Evolutionary conservation across 2,797 vertebrate genomes (phyloP), one percentile per base, ranked within the genome.

Genomic region (Pseudochirops corinnae): DNA sequence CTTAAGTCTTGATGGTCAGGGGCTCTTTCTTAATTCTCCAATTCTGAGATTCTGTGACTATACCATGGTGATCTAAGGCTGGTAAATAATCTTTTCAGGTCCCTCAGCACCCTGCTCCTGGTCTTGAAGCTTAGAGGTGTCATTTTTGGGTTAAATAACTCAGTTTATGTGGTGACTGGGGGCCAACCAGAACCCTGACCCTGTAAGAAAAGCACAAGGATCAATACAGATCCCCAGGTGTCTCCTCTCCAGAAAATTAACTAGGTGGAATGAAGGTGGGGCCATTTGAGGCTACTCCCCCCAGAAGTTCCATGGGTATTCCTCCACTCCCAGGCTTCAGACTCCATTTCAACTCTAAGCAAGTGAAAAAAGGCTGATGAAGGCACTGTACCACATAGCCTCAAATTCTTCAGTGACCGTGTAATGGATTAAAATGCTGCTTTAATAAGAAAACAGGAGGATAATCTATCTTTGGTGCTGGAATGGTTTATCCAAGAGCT

Each of bases 401-500:
- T 26, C 39, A 50, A 87, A 87, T 87, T 87, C 74, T 87, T 87
- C 18, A 24, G 74, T 50, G 74, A 87, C 74, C 9, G 0, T 87
- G 74, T 87, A 87, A 87, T 87, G 74, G 74, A 87, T 87, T 87
- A 50, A 87, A 87, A 87, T 87, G 39, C 74, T 87, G 74, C 74
- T 87, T 87, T 87, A 87, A 87, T 87, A 14, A 87, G 74, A 87
- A 87, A 87, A 87, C 74, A 87, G 74, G 50, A 87, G 74, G 74
- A 87, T 87, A 87, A 87, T 87, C 74, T 87, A 87, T 87, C 74
- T 87, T 87, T 87, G 74, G 74, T 87, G 74, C 74, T 87, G 74
- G 74, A 46, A 87, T 26, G 39, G 74, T 50, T 87, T 46, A 87
- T 87, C 39, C 5, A 0, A 50, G 74, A 26, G 74, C 39, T 87